Percentiles rank a stretch among this genome's conserved stretches.
Evolutionary conservation across 2,797 vertebrate genomes (phyloP).

Genomic region (Parauchenoglanis ngamensis): DNA sequence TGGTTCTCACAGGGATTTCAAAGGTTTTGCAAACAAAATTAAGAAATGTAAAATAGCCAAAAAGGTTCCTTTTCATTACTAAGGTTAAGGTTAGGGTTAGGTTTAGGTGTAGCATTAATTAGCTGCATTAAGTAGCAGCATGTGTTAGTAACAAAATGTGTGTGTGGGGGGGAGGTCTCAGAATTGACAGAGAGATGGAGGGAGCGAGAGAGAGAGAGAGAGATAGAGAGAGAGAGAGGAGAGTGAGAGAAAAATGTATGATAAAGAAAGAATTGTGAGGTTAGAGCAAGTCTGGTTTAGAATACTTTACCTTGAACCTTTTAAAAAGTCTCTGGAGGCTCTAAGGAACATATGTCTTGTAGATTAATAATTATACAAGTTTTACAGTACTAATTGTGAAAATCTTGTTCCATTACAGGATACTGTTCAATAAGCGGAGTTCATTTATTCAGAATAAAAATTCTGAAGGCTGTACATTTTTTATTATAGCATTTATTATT

Average conservation of each 20-base stretch:
- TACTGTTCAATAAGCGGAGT: conserved; percentile 28
- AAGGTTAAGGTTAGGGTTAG: too few species aligned
- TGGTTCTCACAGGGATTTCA: too few species aligned
- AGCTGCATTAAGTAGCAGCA: too few species aligned
- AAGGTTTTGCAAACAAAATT: too few species aligned
- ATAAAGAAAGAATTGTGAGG: background rate
- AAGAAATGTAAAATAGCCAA: too few species aligned
- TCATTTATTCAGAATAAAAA: conserved; percentile 68
- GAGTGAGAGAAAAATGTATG: background rate
- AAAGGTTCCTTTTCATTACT: too few species aligned
- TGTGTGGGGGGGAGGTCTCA: conserved; percentile 37
- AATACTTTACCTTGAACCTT: conserved; percentile 1
- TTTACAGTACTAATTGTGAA: conserved; percentile 53
- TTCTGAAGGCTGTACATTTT: conserved; percentile 73
- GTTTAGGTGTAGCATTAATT: too few species aligned
- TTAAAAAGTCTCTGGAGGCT: conserved; percentile 5
- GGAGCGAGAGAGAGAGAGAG: background rate
- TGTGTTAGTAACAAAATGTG: background rate
- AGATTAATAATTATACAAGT: conserved; percentile 36
- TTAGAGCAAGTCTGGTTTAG: conserved; percentile 3
- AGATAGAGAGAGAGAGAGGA: background rate
- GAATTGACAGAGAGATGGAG: conserved; percentile 26
- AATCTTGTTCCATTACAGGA: conserved; percentile 28
- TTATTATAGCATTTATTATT: conserved; percentile 77
- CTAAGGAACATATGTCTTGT: conserved; percentile 8